Evolutionary conservation across 2,888 invertebrate species (phyloP), one percentile per base, ranked within the genome.

Genomic region (Tortricodes alternella): DNA sequence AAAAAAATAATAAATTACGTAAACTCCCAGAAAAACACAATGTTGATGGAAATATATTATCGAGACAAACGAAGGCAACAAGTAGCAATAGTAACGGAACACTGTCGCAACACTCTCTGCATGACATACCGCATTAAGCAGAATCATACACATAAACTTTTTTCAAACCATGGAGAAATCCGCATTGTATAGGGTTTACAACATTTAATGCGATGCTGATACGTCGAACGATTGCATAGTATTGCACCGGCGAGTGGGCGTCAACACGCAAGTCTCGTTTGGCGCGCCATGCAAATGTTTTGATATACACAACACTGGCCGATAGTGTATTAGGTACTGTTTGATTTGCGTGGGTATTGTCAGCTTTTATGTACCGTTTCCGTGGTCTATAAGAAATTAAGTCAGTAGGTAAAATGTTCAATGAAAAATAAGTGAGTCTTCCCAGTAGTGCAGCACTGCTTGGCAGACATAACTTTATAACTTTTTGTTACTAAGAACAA

Each of bases 271-370:
- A 84, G 71, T 74, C 77, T 78, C 77, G 76, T 75, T 71, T 71
- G 78, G 67, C 64, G 74, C 70, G 68, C 76, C 78, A 87, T 85
- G 86, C 87, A 83, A 87, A 87, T 86, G 79, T 79, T 56, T 79
- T 75, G 73, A 73, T 71, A 77, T 76, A 79, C 76, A 76, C 72
- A 76, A 68, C 76, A 72, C 73, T 73, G 76, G 67, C 71, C 73
- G 83, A 83, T 80, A 83, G 76, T 81, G 80, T 76, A 80, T 80
- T 82, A 70, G 80, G 81, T 56, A 49, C 55, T 82, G 84, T 82
- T 83, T 83, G 87, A 83, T 84, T 83, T 86, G 86, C 86, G 87
- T 87, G 82, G 84, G 85, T 80, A 85, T 83, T 84, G 80, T 83
- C 69, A 70, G 70, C 71, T 21, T 21, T 34, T 43, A 46, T 48